These are phyloP conservation scores for Tetragonisca angustula DNA, from an alignment of 2,888 invertebrate species.

Conservation along the genomic window DNA sequence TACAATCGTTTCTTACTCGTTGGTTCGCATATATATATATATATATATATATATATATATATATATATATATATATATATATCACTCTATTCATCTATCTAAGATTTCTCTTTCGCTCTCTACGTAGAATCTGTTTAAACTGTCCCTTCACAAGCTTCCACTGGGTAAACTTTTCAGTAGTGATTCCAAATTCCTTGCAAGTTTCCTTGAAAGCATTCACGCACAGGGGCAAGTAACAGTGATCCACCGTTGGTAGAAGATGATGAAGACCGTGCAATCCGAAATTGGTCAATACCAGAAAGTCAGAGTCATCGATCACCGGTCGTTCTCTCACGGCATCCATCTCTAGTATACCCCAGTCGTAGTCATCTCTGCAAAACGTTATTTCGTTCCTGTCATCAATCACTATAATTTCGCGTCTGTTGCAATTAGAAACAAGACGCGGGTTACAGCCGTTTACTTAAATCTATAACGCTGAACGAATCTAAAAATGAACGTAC, in stretches of 20 bases:
- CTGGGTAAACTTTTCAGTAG: slow-evolving; percentile 82
- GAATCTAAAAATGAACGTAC: too few relatives aligned
- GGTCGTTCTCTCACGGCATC: slow-evolving; percentile 90
- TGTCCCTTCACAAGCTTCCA: slow-evolving; percentile 88
- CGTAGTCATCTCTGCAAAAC: slow-evolving; percentile 85
- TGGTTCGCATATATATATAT: too few relatives aligned
- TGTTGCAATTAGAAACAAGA: neutral
- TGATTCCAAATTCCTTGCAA: slow-evolving; percentile 87
- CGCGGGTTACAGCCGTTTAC: too few relatives aligned
- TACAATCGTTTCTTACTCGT: neutral
- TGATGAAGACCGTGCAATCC: slow-evolving; percentile 93
- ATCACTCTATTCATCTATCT: slow-evolving; percentile 34
- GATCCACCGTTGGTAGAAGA: slow-evolving; percentile 92
- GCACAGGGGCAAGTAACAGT: slow-evolving; percentile 88
- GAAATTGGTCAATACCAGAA: slow-evolving; percentile 89
- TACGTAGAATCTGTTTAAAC: slow-evolving; percentile 86
- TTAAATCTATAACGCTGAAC: too few relatives aligned
- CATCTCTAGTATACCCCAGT: slow-evolving; percentile 92
- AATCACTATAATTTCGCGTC: neutral
- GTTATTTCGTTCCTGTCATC: neutral
- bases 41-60: too few relatives aligned
- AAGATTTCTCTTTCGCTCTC: slow-evolving; percentile 79
- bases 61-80: too few relatives aligned
- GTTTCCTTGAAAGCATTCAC: slow-evolving; percentile 88
- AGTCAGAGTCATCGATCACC: slow-evolving; percentile 88